Conservation (phyloP, 2,113 vertebrate species). For the Setophaga petechia region DNA sequence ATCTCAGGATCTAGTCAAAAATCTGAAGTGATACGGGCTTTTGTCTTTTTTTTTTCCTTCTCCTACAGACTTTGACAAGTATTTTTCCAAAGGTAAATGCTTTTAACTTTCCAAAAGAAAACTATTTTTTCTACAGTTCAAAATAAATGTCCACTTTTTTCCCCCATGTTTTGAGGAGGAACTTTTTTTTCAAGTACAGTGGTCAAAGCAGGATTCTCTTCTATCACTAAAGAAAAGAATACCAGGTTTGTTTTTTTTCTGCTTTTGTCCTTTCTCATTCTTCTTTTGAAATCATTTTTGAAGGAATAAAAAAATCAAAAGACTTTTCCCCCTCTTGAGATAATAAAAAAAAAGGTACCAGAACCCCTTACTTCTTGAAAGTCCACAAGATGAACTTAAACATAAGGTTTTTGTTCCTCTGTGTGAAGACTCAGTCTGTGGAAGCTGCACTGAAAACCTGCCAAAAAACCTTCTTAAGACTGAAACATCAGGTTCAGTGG, state of each 20-base stretch:
- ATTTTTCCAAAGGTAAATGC: background rate
- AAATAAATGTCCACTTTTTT: background rate
- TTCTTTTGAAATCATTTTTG: background rate
- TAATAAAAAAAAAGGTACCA: background rate
- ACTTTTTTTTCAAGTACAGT: background rate
- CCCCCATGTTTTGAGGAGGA: background rate
- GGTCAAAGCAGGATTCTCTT: background rate
- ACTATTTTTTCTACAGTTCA: background rate
- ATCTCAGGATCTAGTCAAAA: conserved; percentile 12
- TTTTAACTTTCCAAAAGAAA: background rate
- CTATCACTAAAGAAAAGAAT: background rate
- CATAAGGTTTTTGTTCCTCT: background rate
- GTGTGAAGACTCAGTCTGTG: background rate
- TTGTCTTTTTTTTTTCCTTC: background rate
- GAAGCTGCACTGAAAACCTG: background rate
- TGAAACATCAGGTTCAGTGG: conserved; percentile 38
- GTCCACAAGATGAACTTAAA: conserved; percentile 30
- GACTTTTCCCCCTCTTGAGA: background rate
- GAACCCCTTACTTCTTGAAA: conserved; percentile 15
- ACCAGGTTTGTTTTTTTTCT: background rate
- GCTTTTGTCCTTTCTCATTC: background rate
- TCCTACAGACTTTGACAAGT: background rate
- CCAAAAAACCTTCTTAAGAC: conserved; percentile 7
- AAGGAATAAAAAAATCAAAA: background rate
- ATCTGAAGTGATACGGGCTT: background rate